Percentiles rank a stretch among this genome's conserved stretches.
Evolutionary conservation across 1,140 invertebrate genomes (phyloP).

Genomic region (Cotesia vestalis): DNA sequence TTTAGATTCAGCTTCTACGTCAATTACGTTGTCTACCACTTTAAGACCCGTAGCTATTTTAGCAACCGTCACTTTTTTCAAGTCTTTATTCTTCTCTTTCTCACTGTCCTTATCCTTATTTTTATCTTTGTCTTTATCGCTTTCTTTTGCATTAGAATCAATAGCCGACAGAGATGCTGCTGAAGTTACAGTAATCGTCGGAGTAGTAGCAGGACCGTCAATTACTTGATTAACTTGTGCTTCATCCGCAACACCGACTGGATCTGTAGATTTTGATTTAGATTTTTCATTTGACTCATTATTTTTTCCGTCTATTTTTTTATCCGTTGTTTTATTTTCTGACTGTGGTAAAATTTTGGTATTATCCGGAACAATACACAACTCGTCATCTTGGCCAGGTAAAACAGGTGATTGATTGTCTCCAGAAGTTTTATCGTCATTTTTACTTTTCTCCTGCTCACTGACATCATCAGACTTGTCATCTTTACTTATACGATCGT

Average conservation of each 20-base stretch:
- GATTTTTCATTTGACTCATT: constrained; percentile 1
- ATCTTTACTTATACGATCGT: constrained; percentile 12
- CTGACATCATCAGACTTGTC: constrained; percentile 8
- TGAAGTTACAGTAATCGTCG: too few species aligned
- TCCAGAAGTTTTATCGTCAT: constrained; percentile 35
- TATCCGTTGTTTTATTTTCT: background rate
- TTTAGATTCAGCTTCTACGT: constrained; percentile 57
- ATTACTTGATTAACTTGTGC: too few species aligned
- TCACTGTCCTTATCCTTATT: constrained; percentile 23
- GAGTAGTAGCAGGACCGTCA: too few species aligned
- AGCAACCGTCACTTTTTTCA: background rate
- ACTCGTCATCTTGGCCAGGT: constrained; percentile 61
- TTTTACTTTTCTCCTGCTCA: constrained; percentile 15
- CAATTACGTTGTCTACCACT: constrained; percentile 50
- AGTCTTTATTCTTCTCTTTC: background rate
- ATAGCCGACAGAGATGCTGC: too few species aligned
- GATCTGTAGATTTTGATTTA: background rate
- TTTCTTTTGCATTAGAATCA: too few species aligned
- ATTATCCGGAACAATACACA: constrained; percentile 62
- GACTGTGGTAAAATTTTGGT: constrained; percentile 55
- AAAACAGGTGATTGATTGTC: constrained; percentile 52
- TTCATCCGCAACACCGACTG: background rate
- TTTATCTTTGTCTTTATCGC: constrained; percentile 1
- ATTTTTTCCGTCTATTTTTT: constrained; percentile 17
- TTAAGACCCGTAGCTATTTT: constrained; percentile 11